Base-by-base conservation (phyloP, 2,888 invertebrate species). In the Lydus trimaculatus region DNA sequence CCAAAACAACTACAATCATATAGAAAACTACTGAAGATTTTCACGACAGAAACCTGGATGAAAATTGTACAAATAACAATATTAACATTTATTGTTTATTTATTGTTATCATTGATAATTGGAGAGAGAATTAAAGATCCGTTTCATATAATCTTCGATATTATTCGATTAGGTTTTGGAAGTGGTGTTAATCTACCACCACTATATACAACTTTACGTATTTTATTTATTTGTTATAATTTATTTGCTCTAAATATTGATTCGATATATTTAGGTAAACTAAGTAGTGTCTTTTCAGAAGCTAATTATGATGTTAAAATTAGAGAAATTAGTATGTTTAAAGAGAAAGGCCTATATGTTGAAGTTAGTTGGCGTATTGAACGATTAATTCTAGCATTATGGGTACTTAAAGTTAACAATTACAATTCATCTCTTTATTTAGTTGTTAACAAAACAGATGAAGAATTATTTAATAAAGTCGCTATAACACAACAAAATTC, bases 11-110 rank as follows among this genome's bases (percentile, higher is more conserved):
- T 61, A 0, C 59, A 59, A 20, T 64, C 61, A 5, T 75, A 74
- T 31, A 39, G 70, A 17, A 74, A 73, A 48, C 63, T 74, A 7
- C 48, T 71, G 7, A 59, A 59, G 1, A 61, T 72, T 9, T 75
- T 75, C 52, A 61, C 59, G 11, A 9, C 0, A 28, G 58, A 61
- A 9, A 20, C 72, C 1, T 75, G 75, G 76, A 31, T 25, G 6
- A 20, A 28, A 13, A 31, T 65, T 36, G 11, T 67, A 20, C 8
- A 31, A 17, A 58, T 58, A 11, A 61, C 64, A 8, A 8, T 62
- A 2, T 0, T 65, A 17, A n/a, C 66, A 7, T 56, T 63, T 5
- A 31, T 67, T 60, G 13, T 64, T 39, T 72, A 69, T 48, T 65
- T 63, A n/a, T 3, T 67, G 13, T 62, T 63, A 4, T 52, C 68